A percentile compares a stretch with the other conserved stretches of the same genome.
Conservation (phyloP, 2,888 invertebrate species). For the Tetragnatha montana region DNA sequence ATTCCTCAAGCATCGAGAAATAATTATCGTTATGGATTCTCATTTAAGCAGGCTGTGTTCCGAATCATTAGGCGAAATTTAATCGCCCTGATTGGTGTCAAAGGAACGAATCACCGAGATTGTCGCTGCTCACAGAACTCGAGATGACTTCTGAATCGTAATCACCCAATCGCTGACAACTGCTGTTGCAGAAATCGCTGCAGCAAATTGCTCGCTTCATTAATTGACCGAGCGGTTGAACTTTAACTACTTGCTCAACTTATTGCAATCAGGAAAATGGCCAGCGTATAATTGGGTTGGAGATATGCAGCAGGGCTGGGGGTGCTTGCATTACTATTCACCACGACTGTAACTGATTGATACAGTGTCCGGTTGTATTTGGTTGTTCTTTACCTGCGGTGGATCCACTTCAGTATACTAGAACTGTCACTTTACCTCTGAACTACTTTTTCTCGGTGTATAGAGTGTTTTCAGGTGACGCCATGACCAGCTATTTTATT, state of each 20-base stretch:
- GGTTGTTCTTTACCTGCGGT: no score
- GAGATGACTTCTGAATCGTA: background rate
- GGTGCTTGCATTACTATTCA: no score
- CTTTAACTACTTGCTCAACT: background rate
- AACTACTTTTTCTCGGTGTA: no score
- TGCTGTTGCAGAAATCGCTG: background rate
- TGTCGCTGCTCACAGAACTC: background rate
- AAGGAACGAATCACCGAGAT: constrained; percentile 3
- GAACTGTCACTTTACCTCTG: no score
- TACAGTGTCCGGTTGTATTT: no score
- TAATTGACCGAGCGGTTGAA: background rate
- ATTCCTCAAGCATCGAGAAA: background rate
- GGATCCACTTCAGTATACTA: no score
- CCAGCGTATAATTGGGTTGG: no score
- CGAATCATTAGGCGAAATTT: background rate
- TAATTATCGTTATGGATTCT: background rate
- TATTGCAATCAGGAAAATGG: no score
- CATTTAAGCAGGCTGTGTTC: constrained; percentile 14
- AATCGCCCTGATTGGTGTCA: constrained; percentile 9
- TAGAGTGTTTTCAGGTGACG: no score
- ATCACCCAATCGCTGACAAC: background rate
- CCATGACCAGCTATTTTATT: no score
- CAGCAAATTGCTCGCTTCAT: background rate
- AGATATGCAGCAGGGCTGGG: no score
- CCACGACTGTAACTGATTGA: no score